These are phyloP conservation scores for Augiades crinisus DNA, from an alignment of 2,888 invertebrate species.

Conservation along the genomic window DNA sequence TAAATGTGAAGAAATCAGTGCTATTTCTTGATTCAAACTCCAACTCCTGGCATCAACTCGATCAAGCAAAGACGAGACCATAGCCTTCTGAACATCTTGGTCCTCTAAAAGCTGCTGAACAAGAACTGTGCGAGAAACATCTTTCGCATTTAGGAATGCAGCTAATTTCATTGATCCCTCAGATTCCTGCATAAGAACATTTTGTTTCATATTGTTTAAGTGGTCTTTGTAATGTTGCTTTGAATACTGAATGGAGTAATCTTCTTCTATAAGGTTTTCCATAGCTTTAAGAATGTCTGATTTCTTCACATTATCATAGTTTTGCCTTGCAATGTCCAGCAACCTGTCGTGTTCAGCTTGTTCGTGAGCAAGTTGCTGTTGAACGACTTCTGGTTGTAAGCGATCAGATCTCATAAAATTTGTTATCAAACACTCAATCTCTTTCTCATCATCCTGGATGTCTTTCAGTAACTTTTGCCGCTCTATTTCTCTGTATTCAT, in stretches of 20 bases:
- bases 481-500: slow-evolving; percentile 84
- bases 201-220: slow-evolving; percentile 84
- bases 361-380: slow-evolving; percentile 85
- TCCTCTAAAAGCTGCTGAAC: slow-evolving; percentile 84
- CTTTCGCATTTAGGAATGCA: slow-evolving; percentile 82
- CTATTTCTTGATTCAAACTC: slow-evolving; percentile 89
- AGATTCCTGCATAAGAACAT: slow-evolving; percentile 78
- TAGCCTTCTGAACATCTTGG: slow-evolving; percentile 86
- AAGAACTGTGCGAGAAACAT: slow-evolving; percentile 81
- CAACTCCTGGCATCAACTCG: slow-evolving; percentile 88
- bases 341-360: slow-evolving; percentile 84
- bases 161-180: slow-evolving; percentile 82
- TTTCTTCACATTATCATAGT: slow-evolving; percentile 82
- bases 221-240: slow-evolving; percentile 84
- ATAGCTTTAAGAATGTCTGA: slow-evolving; percentile 86
- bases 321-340: slow-evolving; percentile 80
- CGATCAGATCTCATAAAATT: slow-evolving; percentile 83
- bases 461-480: slow-evolving; percentile 81
- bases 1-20: slow-evolving; percentile 86
- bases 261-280: slow-evolving; percentile 85
- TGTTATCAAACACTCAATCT: slow-evolving; percentile 83
- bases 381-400: slow-evolving; percentile 80
- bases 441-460: slow-evolving; percentile 84
- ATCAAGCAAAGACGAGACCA: slow-evolving; percentile 86
- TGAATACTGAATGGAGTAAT: slow-evolving; percentile 81